Percentiles rank a stretch among this genome's conserved stretches.
These are phyloP conservation scores for Macrobrachium rosenbergii DNA, from an alignment of 1,140 invertebrate species.

Conservation along the genomic window DNA sequence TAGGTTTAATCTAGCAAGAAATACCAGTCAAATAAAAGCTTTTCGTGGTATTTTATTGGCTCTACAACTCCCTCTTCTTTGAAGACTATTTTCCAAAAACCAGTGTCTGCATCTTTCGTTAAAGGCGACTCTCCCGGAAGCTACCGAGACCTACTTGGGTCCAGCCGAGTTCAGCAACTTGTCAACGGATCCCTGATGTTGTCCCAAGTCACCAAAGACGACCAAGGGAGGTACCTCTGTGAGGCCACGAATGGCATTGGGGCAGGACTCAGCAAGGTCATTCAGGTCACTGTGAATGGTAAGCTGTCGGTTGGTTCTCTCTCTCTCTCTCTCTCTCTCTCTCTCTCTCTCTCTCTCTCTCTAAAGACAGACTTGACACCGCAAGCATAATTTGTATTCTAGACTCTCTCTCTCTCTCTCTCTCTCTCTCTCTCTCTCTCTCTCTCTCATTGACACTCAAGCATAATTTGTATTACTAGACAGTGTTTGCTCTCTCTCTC, in stretches of 20 bases:
- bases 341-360: not conserved
- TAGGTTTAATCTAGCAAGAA: too few species aligned
- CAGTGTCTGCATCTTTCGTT: too few species aligned
- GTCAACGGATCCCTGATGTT: constrained; percentile 74
- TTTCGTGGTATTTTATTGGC: too few species aligned
- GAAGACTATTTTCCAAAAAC: too few species aligned
- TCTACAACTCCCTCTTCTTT: too few species aligned
- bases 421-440: too few species aligned
- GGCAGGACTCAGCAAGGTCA: constrained; percentile 73
- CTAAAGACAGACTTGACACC: too few species aligned
- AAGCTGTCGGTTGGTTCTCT: constrained; percentile 56
- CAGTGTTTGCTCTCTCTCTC: too few species aligned
- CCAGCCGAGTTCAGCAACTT: constrained; percentile 37
- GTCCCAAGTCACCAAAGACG: constrained; percentile 68
- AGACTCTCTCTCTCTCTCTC: too few species aligned
- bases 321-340: not conserved
- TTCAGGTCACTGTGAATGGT: constrained; percentile 74
- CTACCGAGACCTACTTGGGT: constrained; percentile 38
- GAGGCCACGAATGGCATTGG: constrained; percentile 75
- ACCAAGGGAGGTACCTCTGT: constrained; percentile 75
- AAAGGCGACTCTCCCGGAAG: not conserved
- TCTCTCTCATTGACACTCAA: too few species aligned
- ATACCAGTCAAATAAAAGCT: not conserved
- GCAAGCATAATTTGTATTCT: too few species aligned
- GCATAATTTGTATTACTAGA: too few species aligned